phyloP scores from a whole-genome alignment of 2,797 vertebrate species.

The Diceros bicornis region DNA sequence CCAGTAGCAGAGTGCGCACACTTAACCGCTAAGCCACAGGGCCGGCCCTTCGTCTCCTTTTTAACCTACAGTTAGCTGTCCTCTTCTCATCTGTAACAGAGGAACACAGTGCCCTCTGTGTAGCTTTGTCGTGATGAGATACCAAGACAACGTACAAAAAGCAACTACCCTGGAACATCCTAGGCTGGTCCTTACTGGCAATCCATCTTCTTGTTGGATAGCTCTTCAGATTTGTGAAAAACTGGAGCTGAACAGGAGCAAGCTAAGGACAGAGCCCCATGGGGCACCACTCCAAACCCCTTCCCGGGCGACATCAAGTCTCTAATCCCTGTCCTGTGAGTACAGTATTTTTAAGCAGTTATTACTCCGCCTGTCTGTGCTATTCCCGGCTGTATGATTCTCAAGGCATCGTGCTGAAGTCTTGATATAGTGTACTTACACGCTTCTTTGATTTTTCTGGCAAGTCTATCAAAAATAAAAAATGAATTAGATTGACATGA shows the following conservation, averaged over 20 bases:
- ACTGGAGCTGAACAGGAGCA: neutral
- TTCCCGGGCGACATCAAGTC: no score
- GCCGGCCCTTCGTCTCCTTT: no score
- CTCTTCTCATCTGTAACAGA: neutral
- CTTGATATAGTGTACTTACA: fast-evolving
- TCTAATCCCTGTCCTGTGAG: neutral
- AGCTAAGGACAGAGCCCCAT: neutral
- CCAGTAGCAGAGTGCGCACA: no score
- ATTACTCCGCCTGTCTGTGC: no score
- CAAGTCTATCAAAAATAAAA: neutral
- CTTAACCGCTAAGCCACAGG: no score
- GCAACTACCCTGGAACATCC: neutral
- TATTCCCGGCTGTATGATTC: neutral
- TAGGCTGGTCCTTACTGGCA: neutral
- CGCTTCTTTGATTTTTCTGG: neutral
- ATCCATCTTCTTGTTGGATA: no score
- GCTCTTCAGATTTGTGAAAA: no score
- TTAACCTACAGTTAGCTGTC: neutral
- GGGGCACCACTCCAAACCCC: neutral
- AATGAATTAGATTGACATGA: neutral
- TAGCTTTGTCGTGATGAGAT: neutral
- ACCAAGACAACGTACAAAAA: no score
- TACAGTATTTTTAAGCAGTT: neutral
- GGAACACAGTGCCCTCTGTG: neutral
- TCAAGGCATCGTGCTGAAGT: neutral